Evolutionary conservation across 2,888 invertebrate species (phyloP).

Genomic region (Parochlus steinenii): DNA sequence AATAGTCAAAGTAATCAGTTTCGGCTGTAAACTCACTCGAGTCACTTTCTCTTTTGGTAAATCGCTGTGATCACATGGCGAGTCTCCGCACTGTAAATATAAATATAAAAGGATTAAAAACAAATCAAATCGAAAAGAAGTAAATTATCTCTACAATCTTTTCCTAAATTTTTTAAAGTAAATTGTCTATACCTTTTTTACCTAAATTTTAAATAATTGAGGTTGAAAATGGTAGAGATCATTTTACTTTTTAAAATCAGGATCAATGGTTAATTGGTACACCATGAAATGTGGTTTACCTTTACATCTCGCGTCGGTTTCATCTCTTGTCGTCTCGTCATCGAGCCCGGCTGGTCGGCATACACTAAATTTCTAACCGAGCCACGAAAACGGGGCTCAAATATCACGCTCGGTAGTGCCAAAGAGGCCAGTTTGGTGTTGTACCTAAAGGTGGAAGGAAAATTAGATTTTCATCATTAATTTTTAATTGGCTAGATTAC

Average conservation of each 20-base stretch:
- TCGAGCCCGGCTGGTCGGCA: conserved; percentile 62
- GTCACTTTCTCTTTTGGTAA: conserved; percentile 28
- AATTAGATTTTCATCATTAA: too few relatives aligned
- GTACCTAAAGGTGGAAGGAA: conserved; percentile 45
- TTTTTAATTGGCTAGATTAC: too few relatives aligned
- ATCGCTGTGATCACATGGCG: conserved; percentile 29
- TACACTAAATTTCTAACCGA: conserved; percentile 83
- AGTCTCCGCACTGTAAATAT: conserved; percentile 26
- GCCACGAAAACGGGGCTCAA: conserved; percentile 83
- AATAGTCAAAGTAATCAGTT: not conserved
- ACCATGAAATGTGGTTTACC: conserved; percentile 32
- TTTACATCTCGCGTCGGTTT: conserved; percentile 63
- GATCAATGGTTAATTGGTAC: too few relatives aligned
- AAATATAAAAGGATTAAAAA: conserved; percentile 3
- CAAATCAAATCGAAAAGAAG: not conserved
- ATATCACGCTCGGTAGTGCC: conserved; percentile 79
- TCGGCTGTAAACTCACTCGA: conserved; percentile 21
- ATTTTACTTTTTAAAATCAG: too few relatives aligned
- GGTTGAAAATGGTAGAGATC: not conserved
- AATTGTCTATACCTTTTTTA: not conserved
- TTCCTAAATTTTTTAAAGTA: not conserved
- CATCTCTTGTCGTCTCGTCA: conserved; percentile 70
- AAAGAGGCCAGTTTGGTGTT: conserved; percentile 70
- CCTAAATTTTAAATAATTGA: not conserved
- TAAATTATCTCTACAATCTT: not conserved